A percentile compares a stretch with the other conserved stretches of the same genome.
Conservation (phyloP, 2,888 invertebrate genomes). For the Melinaea marsaeus region DNA sequence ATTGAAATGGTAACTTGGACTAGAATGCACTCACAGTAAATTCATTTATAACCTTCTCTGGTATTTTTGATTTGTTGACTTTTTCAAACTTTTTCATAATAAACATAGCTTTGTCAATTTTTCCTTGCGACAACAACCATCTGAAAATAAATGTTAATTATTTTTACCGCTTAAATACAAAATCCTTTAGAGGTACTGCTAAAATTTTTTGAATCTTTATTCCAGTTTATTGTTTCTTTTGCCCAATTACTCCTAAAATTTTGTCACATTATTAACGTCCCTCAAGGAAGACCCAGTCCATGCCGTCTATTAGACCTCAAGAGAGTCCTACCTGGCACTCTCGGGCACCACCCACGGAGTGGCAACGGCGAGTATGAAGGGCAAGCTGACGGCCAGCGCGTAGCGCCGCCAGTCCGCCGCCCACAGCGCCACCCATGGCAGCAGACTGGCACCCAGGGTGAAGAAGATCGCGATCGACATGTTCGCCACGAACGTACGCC, state of each 20-base stretch:
- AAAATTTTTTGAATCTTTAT: neutral
- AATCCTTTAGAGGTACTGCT: slow-evolving; percentile 1
- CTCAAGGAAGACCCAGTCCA: too few relatives aligned
- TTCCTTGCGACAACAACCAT: slow-evolving; percentile 92
- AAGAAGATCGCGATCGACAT: slow-evolving; percentile 94
- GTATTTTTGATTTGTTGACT: slow-evolving; percentile 86
- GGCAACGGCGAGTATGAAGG: slow-evolving; percentile 82
- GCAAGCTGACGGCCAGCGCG: slow-evolving; percentile 87
- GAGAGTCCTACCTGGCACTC: slow-evolving; percentile 83
- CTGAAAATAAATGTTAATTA: slow-evolving; percentile 57
- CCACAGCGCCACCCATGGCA: slow-evolving; percentile 92
- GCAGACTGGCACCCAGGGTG: slow-evolving; percentile 85
- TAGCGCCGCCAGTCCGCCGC: slow-evolving; percentile 88
- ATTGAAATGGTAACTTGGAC: neutral
- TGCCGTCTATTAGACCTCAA: neutral
- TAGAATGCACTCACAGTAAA: slow-evolving; percentile 79
- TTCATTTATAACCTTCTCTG: slow-evolving; percentile 84
- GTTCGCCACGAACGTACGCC: slow-evolving; percentile 93
- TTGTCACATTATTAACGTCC: too few relatives aligned
- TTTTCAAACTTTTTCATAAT: slow-evolving; percentile 89
- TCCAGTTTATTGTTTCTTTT: neutral
- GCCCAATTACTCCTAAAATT: too few relatives aligned
- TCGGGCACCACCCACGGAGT: slow-evolving; percentile 90
- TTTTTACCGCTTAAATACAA: neutral
- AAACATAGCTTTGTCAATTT: slow-evolving; percentile 85